A percentile compares a stretch with the other conserved stretches of the same genome.
These are phyloP conservation scores for Tortricodes alternella DNA, from an alignment of 2,888 invertebrate genomes.

Conservation along the genomic window DNA sequence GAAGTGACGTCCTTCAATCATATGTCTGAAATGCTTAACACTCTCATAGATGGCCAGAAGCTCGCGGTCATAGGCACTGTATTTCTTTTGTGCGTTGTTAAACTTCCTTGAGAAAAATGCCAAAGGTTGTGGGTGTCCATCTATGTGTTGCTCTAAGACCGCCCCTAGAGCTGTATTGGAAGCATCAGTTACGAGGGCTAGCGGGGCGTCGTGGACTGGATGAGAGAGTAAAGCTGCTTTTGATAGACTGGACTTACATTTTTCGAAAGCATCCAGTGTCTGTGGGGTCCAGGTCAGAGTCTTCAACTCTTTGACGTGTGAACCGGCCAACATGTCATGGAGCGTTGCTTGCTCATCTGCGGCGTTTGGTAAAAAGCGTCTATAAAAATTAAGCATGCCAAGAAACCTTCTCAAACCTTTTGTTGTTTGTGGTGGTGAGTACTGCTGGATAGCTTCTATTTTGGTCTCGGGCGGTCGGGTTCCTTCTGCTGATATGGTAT, in stretches of 20 bases:
- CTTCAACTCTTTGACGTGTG: slow-evolving; percentile 39
- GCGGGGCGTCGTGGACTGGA: slow-evolving; percentile 40
- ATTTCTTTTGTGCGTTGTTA: slow-evolving; percentile 43
- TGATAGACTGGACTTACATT: slow-evolving; percentile 41
- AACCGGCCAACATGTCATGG: slow-evolving; percentile 37
- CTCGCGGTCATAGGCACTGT: slow-evolving; percentile 54
- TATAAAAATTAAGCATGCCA: slow-evolving; percentile 35
- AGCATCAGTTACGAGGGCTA: slow-evolving; percentile 51
- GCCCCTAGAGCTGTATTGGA: slow-evolving; percentile 55
- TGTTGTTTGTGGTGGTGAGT: slow-evolving; percentile 29
- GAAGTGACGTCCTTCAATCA: slow-evolving; percentile 49
- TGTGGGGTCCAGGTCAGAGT: slow-evolving; percentile 38
- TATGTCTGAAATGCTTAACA: slow-evolving; percentile 46
- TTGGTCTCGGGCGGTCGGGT: slow-evolving; percentile 43
- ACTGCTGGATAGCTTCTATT: slow-evolving; percentile 37
- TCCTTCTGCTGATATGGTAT: slow-evolving; percentile 36
- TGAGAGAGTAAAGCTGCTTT: slow-evolving; percentile 47
- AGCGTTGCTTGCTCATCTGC: slow-evolving; percentile 49
- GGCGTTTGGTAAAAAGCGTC: slow-evolving; percentile 45
- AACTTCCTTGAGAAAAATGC: slow-evolving; percentile 55
- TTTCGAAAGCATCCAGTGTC: slow-evolving; percentile 36
- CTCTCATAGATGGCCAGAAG: slow-evolving; percentile 48
- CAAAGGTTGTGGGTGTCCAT: slow-evolving; percentile 46
- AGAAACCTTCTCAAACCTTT: slow-evolving; percentile 33
- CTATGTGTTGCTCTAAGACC: slow-evolving; percentile 47